Base-by-base conservation (phyloP, 2,797 vertebrate species). In the Acanthis flammea region DNA sequence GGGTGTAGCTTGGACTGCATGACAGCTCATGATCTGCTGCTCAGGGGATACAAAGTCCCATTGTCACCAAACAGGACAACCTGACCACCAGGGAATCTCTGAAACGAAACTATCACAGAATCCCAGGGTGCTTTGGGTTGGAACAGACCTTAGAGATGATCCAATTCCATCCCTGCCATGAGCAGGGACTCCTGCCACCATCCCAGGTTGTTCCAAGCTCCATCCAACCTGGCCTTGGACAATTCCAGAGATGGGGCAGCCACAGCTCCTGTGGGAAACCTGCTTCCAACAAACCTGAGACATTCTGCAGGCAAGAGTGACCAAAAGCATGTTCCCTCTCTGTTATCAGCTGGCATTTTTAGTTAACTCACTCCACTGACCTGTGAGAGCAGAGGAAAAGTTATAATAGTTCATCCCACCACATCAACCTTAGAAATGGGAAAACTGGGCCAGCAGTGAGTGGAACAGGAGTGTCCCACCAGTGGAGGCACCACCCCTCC, bases 381-480 rank as follows among this genome's bases (percentile, higher is more conserved):
- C 4, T 15, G 19, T 3, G 16, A 45, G 55, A 37, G 31, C 8
- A 28, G 21, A 82, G 33, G 41, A 23, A 31, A 39, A 41, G 17
- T 15, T 19, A 19, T 0, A 42, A 28, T 0, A 33, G 30, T 21
- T 53, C 21, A 28, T 41, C 21, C 65, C 16, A 1, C 24, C 9
- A 5, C 24, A 33, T 1, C 19, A 6, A 4, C 35, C 16, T 10
- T 14, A 16, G 31, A 73, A 61, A 27, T 2, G 19, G 75, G n/a
- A 72, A 41, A 63, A 12, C 1, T 4, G 6, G 50, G 31, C 44
- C 70, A 44, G 4, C 4, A 39, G 2, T 0, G 13, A 65, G n/a
- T 1, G 33, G 39, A 42, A 8, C 0, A 10, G 0, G 8, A 5
- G 3, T 0, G 0, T 1, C 6, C 2, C 1, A 1, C 0, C 17